Conservation (phyloP, 2,113 vertebrate species). For the Poecile atricapillus region DNA sequence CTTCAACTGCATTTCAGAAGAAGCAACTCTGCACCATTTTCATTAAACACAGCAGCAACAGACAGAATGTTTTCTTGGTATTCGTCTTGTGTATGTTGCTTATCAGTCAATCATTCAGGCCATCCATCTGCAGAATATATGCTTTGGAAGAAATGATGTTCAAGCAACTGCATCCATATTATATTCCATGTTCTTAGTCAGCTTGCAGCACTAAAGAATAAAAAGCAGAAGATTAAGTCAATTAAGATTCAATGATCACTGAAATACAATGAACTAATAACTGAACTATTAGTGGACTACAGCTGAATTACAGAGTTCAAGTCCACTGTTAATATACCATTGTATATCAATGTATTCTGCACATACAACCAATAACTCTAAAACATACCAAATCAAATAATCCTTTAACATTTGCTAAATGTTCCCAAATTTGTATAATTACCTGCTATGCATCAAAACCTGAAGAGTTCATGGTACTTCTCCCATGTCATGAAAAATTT, state of each 20-base stretch:
- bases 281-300: not conserved
- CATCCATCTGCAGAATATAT: not conserved
- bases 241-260: not conserved
- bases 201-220: conserved; percentile 30
- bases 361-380: not conserved
- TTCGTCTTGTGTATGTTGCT: not conserved
- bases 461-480: not conserved
- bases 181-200: not conserved
- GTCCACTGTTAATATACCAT: not conserved
- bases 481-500: not conserved
- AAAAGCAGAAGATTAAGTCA: conserved; percentile 41
- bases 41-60: not conserved
- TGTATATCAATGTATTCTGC: not conserved
- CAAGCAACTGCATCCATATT: not conserved
- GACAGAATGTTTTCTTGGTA: not conserved
- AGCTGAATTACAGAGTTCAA: not conserved
- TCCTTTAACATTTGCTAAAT: not conserved
- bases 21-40: not conserved
- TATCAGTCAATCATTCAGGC: not conserved
- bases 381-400: not conserved
- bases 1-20: conserved; percentile 71
- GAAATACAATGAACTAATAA: not conserved
- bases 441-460: not conserved
- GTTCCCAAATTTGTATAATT: not conserved
- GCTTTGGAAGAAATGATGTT: not conserved